Percentiles rank a stretch among this genome's conserved stretches.
These are phyloP conservation scores for Drosophila ironensis DNA, from an alignment of 1,140 invertebrate genomes.

Conservation along the genomic window DNA sequence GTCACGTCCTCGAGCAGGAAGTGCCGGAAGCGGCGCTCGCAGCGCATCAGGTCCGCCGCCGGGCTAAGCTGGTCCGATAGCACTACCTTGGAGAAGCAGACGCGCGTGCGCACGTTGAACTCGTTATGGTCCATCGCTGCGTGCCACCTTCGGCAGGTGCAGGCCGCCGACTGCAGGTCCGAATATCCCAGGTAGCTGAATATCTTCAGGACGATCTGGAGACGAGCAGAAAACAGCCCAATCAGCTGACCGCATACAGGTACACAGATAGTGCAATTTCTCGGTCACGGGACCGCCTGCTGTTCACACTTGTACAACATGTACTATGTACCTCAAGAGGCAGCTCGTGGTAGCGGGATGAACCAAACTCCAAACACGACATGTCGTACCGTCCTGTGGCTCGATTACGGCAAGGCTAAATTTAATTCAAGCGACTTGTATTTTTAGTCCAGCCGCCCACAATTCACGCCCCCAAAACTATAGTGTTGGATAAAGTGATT, in stretches of 20 bases:
- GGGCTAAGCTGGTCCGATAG: constrained; percentile 83
- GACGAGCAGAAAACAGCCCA: constrained; percentile 22
- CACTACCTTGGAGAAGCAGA: constrained; percentile 83
- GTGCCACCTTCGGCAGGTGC: constrained; percentile 85
- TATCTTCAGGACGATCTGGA: constrained; percentile 85
- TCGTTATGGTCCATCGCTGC: constrained; percentile 84
- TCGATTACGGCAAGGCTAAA: constrained; percentile 3
- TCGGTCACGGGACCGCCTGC: constrained; percentile 37
- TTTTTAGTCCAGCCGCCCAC: constrained; percentile 14
- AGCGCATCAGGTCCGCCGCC: constrained; percentile 82
- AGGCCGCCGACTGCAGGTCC: constrained; percentile 84
- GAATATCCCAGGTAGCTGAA: constrained; percentile 85
- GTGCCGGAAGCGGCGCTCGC: constrained; percentile 83
- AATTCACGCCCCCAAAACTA: constrained; percentile 16
- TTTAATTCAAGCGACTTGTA: constrained; percentile 17
- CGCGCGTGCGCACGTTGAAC: constrained; percentile 83
- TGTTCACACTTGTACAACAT: too few species aligned
- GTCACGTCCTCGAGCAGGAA: constrained; percentile 85
- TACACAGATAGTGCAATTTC: constrained; percentile 6
- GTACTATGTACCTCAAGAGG: constrained; percentile 81
- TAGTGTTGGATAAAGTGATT: constrained; percentile 9
- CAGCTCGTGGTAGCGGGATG: constrained; percentile 64
- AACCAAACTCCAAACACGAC: constrained; percentile 41
- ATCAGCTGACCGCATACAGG: constrained; percentile 63
- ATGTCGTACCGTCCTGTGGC: constrained; percentile 31